Conservation (phyloP, 2,888 invertebrate species). For the Heliothis peltigera region DNA sequence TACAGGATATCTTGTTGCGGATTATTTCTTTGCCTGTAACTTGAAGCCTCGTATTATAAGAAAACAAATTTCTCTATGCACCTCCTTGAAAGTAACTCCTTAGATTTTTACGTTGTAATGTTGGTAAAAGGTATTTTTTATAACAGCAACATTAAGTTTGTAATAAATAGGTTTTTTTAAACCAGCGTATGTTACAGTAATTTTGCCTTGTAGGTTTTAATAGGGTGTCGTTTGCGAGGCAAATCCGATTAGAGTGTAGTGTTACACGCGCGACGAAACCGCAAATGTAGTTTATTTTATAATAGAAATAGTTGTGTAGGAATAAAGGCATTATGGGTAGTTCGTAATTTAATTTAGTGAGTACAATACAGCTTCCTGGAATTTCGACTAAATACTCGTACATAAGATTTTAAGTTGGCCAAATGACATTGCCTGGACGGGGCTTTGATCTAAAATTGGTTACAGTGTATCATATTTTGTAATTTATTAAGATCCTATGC, state of each 20-base stretch:
- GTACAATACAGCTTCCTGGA: background rate
- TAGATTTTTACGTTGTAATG: constrained; percentile 2
- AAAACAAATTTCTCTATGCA: constrained; percentile 46
- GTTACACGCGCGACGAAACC: constrained; percentile 58
- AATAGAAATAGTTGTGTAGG: constrained; percentile 37
- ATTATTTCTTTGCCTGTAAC: constrained; percentile 47
- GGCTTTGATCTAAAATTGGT: no score
- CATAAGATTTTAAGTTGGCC: no score
- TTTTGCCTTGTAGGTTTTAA: constrained; percentile 62
- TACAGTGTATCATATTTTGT: no score
- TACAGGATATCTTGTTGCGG: constrained; percentile 52
- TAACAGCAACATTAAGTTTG: constrained; percentile 35
- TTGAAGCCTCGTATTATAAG: constrained; percentile 44
- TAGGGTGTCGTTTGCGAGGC: constrained; percentile 69
- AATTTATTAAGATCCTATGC: no score
- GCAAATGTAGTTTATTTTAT: constrained; percentile 55
- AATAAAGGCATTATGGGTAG: background rate
- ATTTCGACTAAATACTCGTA: background rate
- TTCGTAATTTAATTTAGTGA: constrained; percentile 36
- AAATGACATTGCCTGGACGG: no score
- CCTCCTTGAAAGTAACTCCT: background rate
- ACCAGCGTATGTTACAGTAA: constrained; percentile 52
- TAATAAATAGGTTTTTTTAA: constrained; percentile 44
- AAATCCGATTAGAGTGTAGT: constrained; percentile 70
- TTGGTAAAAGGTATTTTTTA: background rate